Evolutionary conservation across 1,140 invertebrate genomes (phyloP).

Genomic region (Zaprionus gabonicus): DNA sequence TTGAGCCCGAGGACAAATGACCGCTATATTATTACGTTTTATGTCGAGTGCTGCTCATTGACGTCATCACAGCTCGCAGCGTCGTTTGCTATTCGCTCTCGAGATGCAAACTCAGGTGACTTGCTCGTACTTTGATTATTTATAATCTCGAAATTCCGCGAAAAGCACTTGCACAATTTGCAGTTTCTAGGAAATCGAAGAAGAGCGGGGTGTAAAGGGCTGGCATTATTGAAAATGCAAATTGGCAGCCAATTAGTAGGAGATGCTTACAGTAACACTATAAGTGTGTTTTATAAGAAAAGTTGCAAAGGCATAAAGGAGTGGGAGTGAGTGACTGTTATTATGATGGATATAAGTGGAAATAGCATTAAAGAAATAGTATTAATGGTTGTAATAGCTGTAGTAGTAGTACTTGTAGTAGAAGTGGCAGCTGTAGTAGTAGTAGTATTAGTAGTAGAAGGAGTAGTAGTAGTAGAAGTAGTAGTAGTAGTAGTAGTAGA

Average conservation of each 20-base stretch:
- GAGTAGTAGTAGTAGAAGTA: no score
- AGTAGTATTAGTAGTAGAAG: no score
- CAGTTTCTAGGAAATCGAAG: neutral
- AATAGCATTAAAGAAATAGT: no score
- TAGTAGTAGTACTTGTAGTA: no score
- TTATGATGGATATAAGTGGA: no score
- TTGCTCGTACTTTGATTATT: slow-evolving; percentile 12
- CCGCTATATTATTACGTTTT: slow-evolving; percentile 77
- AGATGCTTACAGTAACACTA: neutral
- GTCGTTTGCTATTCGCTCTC: neutral
- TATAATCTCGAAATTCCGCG: neutral
- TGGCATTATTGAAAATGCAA: neutral
- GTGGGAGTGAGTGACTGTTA: neutral
- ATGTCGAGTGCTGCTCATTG: slow-evolving; percentile 64
- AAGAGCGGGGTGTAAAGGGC: neutral
- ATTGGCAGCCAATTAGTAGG: neutral
- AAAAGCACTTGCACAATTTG: slow-evolving; percentile 1
- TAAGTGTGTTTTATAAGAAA: neutral
- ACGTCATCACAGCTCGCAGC: slow-evolving; percentile 38
- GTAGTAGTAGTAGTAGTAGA: no score
- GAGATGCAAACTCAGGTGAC: slow-evolving; percentile 15
- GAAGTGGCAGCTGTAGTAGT: no score
- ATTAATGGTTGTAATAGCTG: no score
- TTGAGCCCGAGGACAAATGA: slow-evolving; percentile 68
- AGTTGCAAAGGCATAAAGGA: neutral